Conservation (phyloP, 2,797 vertebrate genomes). For the Scarus forsteni region DNA sequence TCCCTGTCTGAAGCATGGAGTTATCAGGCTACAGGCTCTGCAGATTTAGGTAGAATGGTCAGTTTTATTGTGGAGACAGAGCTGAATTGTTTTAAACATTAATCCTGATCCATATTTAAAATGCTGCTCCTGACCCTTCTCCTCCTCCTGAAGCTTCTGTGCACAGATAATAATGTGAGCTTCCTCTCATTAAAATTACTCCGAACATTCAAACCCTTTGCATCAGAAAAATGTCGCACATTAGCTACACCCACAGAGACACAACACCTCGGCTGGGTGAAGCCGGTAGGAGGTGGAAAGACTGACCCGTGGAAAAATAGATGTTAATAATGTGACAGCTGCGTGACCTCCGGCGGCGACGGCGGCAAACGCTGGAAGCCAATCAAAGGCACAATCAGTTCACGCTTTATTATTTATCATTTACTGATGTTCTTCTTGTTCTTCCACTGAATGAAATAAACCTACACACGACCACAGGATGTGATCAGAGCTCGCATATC, state of each 20-base stretch:
- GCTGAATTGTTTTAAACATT: no score
- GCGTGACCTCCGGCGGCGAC: conserved; percentile 1
- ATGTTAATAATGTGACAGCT: conserved; percentile 29
- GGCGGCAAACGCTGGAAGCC: neutral
- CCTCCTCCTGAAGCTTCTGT: neutral
- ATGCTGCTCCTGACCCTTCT: neutral
- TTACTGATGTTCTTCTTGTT: conserved; percentile 19
- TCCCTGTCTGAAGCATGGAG: no score
- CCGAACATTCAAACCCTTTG: neutral
- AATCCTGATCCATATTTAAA: neutral
- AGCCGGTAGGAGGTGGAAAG: conserved; percentile 37
- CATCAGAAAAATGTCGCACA: conserved; percentile 12
- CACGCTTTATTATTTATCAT: conserved; percentile 33
- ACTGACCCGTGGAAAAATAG: conserved; percentile 38
- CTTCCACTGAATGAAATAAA: conserved; percentile 45
- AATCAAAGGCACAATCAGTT: conserved; percentile 28
- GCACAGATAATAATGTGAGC: neutral
- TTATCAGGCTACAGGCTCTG: no score
- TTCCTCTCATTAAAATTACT: neutral
- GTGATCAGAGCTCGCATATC: conserved; percentile 61
- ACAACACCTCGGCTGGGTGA: conserved; percentile 25
- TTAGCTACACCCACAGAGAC: conserved; percentile 29
- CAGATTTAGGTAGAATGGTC: neutral
- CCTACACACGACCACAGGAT: conserved; percentile 66
- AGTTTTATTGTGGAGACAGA: neutral